Percentiles rank a stretch among this genome's conserved stretches.
phyloP scores from a whole-genome alignment of 1,140 invertebrate genomes.

The Meloidogyne chitwoodi region DNA sequence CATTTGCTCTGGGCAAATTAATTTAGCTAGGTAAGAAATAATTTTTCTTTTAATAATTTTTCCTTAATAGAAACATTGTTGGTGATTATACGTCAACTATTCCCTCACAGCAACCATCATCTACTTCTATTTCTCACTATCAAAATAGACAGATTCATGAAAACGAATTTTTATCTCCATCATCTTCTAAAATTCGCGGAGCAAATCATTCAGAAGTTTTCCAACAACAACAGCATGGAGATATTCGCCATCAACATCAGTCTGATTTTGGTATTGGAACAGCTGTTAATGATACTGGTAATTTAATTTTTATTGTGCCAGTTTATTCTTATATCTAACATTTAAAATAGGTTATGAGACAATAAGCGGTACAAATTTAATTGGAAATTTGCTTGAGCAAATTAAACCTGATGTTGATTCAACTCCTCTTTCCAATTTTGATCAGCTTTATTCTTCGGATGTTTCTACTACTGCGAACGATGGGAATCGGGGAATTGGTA shows the following conservation, averaged over 20 bases:
- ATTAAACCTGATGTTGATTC: conserved; percentile 7
- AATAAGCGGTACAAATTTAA: not conserved
- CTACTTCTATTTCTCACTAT: not conserved
- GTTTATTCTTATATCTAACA: not conserved
- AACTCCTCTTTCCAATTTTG: not conserved
- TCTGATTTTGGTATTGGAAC: conserved; percentile 10
- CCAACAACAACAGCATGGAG: not conserved
- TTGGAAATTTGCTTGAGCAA: conserved; percentile 8
- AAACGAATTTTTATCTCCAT: not conserved
- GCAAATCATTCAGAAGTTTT: not conserved
- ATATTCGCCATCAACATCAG: conserved; percentile 1
- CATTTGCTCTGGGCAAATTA: not conserved
- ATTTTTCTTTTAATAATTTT: not conserved
- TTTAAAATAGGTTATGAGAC: conserved; percentile 2
- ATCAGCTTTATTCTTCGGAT: conserved; percentile 5
- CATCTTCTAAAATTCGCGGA: not conserved
- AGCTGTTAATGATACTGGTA: not conserved
- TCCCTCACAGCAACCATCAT: not conserved
- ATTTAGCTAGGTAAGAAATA: not conserved
- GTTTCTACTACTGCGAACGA: not conserved
- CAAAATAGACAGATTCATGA: conserved; percentile 6
- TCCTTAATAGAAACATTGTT: not conserved
- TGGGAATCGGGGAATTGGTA: not conserved
- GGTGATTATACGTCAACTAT: not conserved
- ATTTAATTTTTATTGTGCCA: not conserved